Conservation (phyloP, 1,140 invertebrate species). For the Pseudobourletiella spinata region DNA sequence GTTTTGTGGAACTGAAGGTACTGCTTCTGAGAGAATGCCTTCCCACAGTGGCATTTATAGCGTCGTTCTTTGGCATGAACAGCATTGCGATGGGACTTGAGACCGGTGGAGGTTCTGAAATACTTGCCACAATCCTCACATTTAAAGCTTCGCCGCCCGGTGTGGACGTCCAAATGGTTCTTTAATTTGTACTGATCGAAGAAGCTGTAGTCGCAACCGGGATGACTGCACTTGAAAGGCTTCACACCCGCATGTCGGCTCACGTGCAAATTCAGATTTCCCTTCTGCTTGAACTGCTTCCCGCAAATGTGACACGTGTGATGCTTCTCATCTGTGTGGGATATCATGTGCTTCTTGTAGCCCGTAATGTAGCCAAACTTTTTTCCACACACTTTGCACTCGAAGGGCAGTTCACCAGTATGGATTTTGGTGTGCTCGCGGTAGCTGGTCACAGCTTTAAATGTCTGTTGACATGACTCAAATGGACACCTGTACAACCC, state of each 20-base stretch:
- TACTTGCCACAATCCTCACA: conserved; percentile 45
- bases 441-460: not conserved
- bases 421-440: not conserved
- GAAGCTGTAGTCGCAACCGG: conserved; percentile 41
- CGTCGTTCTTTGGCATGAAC: not conserved
- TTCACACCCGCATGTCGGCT: conserved; percentile 22
- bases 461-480: not conserved
- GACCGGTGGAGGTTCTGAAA: conserved; percentile 38
- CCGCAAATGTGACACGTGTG: conserved; percentile 47
- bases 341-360: conserved; percentile 36
- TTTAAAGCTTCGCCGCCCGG: conserved; percentile 23
- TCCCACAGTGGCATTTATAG: conserved; percentile 10
- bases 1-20: conserved; percentile 25
- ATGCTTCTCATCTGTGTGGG: conserved; percentile 46
- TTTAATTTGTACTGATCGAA: conserved; percentile 34
- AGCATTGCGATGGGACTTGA: not conserved
- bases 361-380: conserved; percentile 13
- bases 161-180: conserved; percentile 34
- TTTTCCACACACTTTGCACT: conserved; percentile 25
- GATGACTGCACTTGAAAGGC: conserved; percentile 38
- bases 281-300: conserved; percentile 34
- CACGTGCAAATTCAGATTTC: conserved; percentile 32
- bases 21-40: conserved; percentile 19
- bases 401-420: not conserved
- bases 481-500: not conserved